Percentiles rank a stretch among this genome's conserved stretches.
Conservation (phyloP, 2,888 invertebrate genomes). For the Reticulitermes lucifugus region DNA sequence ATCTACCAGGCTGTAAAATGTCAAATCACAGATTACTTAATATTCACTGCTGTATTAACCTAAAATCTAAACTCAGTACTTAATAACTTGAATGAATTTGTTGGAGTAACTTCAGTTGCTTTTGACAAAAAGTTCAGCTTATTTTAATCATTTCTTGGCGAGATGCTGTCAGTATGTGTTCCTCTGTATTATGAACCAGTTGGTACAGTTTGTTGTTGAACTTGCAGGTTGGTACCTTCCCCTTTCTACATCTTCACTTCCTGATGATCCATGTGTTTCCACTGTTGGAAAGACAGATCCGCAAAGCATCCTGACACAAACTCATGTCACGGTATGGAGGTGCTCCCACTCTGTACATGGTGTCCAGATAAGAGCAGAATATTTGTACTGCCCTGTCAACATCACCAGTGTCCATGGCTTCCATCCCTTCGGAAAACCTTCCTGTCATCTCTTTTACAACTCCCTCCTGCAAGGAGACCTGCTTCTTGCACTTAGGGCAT, state of each 20-base stretch:
- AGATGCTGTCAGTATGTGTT: too few relatives aligned
- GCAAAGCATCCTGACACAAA: constrained; percentile 76
- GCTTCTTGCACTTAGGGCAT: constrained; percentile 44
- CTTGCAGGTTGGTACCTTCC: background rate
- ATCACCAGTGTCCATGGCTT: constrained; percentile 68
- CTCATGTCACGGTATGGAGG: constrained; percentile 77
- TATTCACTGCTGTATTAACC: too few relatives aligned
- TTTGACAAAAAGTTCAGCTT: too few relatives aligned
- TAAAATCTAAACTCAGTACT: too few relatives aligned
- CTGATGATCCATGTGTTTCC: constrained; percentile 63
- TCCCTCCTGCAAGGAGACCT: constrained; percentile 29
- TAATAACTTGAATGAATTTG: too few relatives aligned
- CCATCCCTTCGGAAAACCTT: constrained; percentile 56
- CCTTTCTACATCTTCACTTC: background rate
- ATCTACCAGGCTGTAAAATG: too few relatives aligned
- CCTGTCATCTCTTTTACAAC: constrained; percentile 54
- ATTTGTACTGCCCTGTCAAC: constrained; percentile 67
- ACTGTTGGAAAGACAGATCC: constrained; percentile 71
- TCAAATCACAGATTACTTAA: too few relatives aligned
- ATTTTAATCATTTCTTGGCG: too few relatives aligned
- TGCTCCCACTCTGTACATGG: constrained; percentile 52
- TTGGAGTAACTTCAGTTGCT: too few relatives aligned
- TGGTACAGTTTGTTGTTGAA: background rate
- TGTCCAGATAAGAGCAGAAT: constrained; percentile 65
- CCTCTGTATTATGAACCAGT: too few relatives aligned